These are phyloP conservation scores for Spodoptera litura DNA, from an alignment of 1,140 invertebrate species.

Conservation along the genomic window DNA sequence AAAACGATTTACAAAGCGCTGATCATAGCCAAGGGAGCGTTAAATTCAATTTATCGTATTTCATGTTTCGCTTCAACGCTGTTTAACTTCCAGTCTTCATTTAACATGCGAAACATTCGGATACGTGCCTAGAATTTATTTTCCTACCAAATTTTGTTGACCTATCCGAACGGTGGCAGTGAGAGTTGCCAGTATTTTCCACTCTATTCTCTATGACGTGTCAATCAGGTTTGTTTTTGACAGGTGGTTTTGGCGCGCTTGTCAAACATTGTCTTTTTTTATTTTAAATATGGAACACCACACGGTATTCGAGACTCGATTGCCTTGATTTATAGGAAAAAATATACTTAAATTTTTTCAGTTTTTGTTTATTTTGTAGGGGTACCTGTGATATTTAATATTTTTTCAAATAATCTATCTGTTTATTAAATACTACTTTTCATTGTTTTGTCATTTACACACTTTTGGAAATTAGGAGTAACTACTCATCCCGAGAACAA, in stretches of 20 bases:
- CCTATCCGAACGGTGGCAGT: neutral
- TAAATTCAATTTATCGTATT: slow-evolving; percentile 37
- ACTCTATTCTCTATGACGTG: neutral
- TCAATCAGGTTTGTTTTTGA: neutral
- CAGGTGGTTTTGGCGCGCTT: neutral
- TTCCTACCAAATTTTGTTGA: slow-evolving; percentile 16
- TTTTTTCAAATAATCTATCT: too few species aligned
- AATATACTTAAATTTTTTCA: too few species aligned
- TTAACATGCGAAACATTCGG: slow-evolving; percentile 51
- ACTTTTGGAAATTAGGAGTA: too few species aligned
- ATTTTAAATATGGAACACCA: too few species aligned
- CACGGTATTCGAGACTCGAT: too few species aligned
- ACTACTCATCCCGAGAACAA: too few species aligned
- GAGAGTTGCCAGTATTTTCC: neutral
- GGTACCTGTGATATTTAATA: too few species aligned
- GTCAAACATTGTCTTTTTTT: too few species aligned
- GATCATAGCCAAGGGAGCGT: slow-evolving; percentile 4
- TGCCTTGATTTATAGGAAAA: too few species aligned
- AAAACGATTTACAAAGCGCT: neutral
- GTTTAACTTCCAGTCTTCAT: slow-evolving; percentile 35
- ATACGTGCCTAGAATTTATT: slow-evolving; percentile 54
- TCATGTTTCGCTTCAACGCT: slow-evolving; percentile 18
- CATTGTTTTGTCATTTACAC: too few species aligned
- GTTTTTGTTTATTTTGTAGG: too few species aligned
- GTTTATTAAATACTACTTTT: too few species aligned